Evolutionary conservation across 2,113 vertebrate genomes (phyloP).

Genomic region (Gobio gobio): DNA sequence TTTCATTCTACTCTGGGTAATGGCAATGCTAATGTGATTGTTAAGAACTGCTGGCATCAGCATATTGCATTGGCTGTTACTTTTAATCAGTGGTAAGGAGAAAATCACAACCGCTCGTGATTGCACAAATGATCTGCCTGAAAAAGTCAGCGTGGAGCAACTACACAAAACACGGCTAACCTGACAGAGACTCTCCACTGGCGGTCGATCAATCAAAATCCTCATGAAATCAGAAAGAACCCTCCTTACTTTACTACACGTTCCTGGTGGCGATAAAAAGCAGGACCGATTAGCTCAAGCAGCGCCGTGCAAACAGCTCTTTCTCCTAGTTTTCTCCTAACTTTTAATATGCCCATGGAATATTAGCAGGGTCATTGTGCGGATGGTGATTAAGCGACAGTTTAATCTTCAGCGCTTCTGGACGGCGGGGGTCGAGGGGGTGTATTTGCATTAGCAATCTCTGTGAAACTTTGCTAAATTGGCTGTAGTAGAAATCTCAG

Average conservation of each 20-base stretch:
- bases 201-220: not conserved
- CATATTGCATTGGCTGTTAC: conserved; percentile 28
- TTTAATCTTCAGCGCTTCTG: conserved; percentile 23
- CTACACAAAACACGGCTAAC: not conserved
- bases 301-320: not conserved
- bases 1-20: conserved; percentile 31
- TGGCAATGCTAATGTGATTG: conserved; percentile 41
- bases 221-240: not conserved
- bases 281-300: not conserved
- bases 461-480: conserved; percentile 43
- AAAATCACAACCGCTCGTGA: not conserved
- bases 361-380: conserved; percentile 11
- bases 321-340: not conserved
- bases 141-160: not conserved
- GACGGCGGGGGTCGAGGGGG: conserved; percentile 5
- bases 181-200: not conserved
- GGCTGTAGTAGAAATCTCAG: conserved; percentile 41
- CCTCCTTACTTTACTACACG: not conserved
- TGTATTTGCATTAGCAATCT: conserved; percentile 45
- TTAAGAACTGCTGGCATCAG: conserved; percentile 37
- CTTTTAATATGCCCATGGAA: conserved; percentile 30
- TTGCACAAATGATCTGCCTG: not conserved
- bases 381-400: conserved; percentile 22
- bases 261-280: not conserved
- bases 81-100: conserved; percentile 36